These are phyloP conservation scores for Ctenomys sociabilis DNA, from an alignment of 2,113 vertebrate genomes.

Conservation along the genomic window DNA sequence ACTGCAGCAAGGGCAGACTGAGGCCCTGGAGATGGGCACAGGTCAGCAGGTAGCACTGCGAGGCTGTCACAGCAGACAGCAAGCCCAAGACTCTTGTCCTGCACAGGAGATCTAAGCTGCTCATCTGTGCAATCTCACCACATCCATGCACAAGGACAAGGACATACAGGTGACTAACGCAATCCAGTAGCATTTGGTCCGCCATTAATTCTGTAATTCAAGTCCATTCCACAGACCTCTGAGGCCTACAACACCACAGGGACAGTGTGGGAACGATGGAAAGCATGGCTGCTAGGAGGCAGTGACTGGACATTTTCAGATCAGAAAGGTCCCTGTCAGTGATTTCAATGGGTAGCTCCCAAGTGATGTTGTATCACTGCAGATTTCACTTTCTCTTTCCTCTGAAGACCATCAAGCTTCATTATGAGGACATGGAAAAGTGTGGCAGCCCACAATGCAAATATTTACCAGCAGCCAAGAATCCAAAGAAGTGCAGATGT, in stretches of 20 bases:
- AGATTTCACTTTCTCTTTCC: background rate
- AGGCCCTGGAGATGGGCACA: background rate
- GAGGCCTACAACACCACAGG: background rate
- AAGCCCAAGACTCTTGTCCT: accelerated
- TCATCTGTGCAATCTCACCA: background rate
- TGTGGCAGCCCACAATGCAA: background rate
- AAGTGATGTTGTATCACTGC: background rate
- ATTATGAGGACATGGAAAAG: background rate
- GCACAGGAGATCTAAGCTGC: background rate
- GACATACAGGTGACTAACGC: accelerated
- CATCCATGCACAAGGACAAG: background rate
- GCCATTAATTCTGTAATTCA: background rate
- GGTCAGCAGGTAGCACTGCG: background rate
- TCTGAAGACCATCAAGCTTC: background rate
- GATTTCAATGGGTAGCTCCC: background rate
- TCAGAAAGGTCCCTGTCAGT: background rate
- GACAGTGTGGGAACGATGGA: background rate
- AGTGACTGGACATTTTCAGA: background rate
- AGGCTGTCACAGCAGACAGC: background rate
- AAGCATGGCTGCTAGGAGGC: background rate
- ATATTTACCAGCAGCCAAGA: background rate
- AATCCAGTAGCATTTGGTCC: too few species aligned
- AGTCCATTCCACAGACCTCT: background rate
- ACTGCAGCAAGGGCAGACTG: background rate
- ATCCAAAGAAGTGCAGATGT: background rate